phyloP scores from a whole-genome alignment of 2,797 vertebrate genomes.

The Enteromius anoplus region DNA sequence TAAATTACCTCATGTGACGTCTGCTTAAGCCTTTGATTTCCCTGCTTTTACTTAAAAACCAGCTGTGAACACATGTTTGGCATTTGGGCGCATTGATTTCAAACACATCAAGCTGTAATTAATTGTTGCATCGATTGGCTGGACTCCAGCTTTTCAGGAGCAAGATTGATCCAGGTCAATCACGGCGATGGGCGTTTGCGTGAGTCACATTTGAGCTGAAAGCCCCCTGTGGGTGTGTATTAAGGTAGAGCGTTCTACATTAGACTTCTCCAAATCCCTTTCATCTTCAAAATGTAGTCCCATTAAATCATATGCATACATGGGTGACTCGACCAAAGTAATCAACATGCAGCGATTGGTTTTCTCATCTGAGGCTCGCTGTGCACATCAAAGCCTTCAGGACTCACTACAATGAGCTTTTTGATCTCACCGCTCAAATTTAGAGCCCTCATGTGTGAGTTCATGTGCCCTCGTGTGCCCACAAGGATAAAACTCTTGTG shows the following conservation, averaged over 20 bases:
- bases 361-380: slow-evolving; percentile 60
- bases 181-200: slow-evolving; percentile 1
- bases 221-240: slow-evolving; percentile 14
- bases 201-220: slow-evolving; percentile 33
- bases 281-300: slow-evolving; percentile 59
- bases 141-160: slow-evolving; percentile 48
- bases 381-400: slow-evolving; percentile 70
- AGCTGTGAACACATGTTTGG: slow-evolving; percentile 49
- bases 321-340: slow-evolving; percentile 60
- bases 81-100: slow-evolving; percentile 42
- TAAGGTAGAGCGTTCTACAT: slow-evolving; percentile 48
- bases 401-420: slow-evolving; percentile 58
- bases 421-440: slow-evolving; percentile 54
- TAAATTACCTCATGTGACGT: slow-evolving; percentile 30
- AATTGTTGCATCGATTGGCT: slow-evolving; percentile 30
- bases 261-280: slow-evolving; percentile 44
- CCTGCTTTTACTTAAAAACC: slow-evolving; percentile 30
- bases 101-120: slow-evolving; percentile 47
- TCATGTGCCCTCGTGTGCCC: slow-evolving; percentile 52
- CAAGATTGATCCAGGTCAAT: slow-evolving; percentile 24
- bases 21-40: slow-evolving; percentile 27
- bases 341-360: slow-evolving; percentile 59
- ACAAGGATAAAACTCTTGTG: background rate
- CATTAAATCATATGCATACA: slow-evolving; percentile 64
- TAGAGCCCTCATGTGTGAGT: slow-evolving; percentile 48